Evolutionary conservation across 2,797 vertebrate species (phyloP), one percentile per base, ranked within the genome.

Genomic region (Anguilla anguilla): DNA sequence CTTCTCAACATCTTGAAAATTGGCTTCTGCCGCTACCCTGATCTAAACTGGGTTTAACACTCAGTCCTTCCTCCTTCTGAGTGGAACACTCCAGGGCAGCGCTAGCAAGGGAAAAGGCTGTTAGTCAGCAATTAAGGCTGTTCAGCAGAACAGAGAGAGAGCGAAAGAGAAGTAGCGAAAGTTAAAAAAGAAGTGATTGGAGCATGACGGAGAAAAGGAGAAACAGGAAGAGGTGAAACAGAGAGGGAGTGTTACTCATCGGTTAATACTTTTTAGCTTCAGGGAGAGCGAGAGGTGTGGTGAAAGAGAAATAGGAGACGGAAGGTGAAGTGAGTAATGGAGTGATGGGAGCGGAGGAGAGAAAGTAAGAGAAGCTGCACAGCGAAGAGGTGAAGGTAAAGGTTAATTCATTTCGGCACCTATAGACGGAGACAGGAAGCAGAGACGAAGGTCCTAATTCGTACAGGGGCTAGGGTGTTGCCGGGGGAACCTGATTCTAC

Each of bases 241-340:
- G 77, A 4, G 77, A 19, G 83, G 69, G 69, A 35, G 1, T 2
- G 35, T 79, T 77, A 35, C 0, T 77, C 72, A 77, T 77, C 31
- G 28, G 31, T 17, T 77, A 35, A 17, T 28, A 13, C 0, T 77
- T 31, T 39, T 77, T 79, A 46, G 39, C 35, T 19, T 19, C 1
- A 43, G n/a, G 2, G 69, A 28, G 67, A 46, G 74, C 43, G 4
- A 46, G 17, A 22, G 17, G 39, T 39, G 39, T 79, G 74, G 9
- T 74, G 77, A 49, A 1, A 28, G 64, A 51, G 85, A 64, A 79
- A 9, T 88, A 85, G 39, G 82, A 82, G 25, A 72, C 74, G 13
- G 85, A 51, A 87, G 43, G 86, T 86, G 89, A 91, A 89, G 86
- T 88, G 84, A n/a, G 67, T 22, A 69, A 10, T 35, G 10, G 7